Conservation (phyloP, 2,797 vertebrate genomes). For the Cyprinodon diabolis region DNA sequence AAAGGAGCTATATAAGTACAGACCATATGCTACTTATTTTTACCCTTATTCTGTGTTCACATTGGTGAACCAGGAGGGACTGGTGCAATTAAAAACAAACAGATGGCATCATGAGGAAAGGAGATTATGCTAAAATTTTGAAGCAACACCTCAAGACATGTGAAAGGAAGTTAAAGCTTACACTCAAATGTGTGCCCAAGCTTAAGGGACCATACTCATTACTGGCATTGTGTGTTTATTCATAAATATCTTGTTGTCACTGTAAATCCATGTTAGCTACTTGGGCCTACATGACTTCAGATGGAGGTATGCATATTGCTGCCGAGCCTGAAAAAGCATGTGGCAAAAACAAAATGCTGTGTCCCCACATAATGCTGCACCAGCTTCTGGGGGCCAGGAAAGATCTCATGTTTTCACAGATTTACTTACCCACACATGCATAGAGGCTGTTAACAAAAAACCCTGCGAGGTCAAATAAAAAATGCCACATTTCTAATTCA, state of each 20-base stretch:
- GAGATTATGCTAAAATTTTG: not conserved
- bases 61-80: not conserved
- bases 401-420: conserved; percentile 6
- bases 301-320: conserved; percentile 30
- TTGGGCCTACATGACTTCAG: conserved; percentile 18
- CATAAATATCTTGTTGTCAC: not conserved
- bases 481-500: conserved; percentile 22
- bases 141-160: not conserved
- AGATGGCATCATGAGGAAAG: not conserved
- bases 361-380: conserved; percentile 11
- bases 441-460: conserved; percentile 17
- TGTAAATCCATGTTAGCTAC: not conserved
- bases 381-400: conserved; percentile 10
- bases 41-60: not conserved
- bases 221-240: not conserved
- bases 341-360: conserved; percentile 16
- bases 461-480: conserved; percentile 8
- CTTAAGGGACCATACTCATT: not conserved
- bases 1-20: too few species aligned
- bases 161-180: not conserved
- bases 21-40: too few species aligned
- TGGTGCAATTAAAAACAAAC: not conserved
- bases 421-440: conserved; percentile 11
- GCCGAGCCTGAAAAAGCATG: conserved; percentile 22
- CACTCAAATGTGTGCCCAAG: not conserved